Evolutionary conservation across 2,797 vertebrate species (phyloP), one percentile per base, ranked within the genome.

Genomic region (Lepidocolaptes lacrymiger): DNA sequence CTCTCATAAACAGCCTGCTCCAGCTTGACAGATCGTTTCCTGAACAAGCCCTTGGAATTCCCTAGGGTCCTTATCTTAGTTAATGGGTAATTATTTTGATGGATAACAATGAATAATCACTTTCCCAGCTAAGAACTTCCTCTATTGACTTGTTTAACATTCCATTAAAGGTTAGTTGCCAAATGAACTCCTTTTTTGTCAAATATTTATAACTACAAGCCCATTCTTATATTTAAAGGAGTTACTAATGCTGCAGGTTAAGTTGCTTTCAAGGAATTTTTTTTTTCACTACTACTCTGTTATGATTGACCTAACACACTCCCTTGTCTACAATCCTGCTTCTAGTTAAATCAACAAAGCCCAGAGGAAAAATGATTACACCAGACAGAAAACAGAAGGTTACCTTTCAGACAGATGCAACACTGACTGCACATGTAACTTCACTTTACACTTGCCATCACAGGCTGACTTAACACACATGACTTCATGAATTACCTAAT

Each of bases 61-160:
- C 97, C 98, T 97, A 89, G 95, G 97, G 97, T 95, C 92, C 97
- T 97, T 97, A 98, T 97, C 96, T 64, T 91, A 88, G 96, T 97
- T 97, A 94, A 97, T 54, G 97, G 96, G 89, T 95, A 97, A 98
- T 97, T 98, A 97, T 97, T 97, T 97, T 96, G 96, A 97, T 96
- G 96, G 97, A 96, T 97, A 97, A 94, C 95, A 96, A 97, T 97
- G 97, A 98, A 97, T 97, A 98, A 97, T 97, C 97, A 97, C 97
- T 97, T 97, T 97, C 97, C 94, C 94, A 95, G 97, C 97, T 97
- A 97, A 98, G 93, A 97, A 97, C 97, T 98, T 98, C 98, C 98
- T 98, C 97, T 98, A 98, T 98, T 98, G 97, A 97, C 97, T 97
- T 97, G 96, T 97, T 97, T 94, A 94, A 97, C 97, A 98, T 98